Evolutionary conservation across 1,140 invertebrate species (phyloP).

Genomic region (Belonocnema kinseyi): DNA sequence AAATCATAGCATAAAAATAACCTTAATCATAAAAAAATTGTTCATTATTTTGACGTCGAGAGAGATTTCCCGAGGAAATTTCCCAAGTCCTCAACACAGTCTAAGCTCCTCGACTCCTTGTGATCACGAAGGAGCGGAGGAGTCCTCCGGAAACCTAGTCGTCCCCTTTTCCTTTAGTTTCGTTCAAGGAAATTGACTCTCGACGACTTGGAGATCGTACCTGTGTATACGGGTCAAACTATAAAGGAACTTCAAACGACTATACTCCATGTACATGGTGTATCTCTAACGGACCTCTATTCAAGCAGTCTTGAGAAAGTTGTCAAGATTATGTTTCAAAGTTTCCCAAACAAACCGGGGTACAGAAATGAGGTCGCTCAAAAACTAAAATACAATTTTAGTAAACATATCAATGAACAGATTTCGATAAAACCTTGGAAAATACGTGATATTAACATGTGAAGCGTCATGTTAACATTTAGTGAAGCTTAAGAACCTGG

Average conservation of each 20-base stretch:
- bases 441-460: no score
- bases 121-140: constrained; percentile 7
- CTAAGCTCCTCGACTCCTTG: constrained; percentile 22
- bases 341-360: constrained; percentile 14
- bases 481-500: no score
- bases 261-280: constrained; percentile 19
- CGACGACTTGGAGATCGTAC: constrained; percentile 38
- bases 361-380: constrained; percentile 11
- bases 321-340: constrained; percentile 27
- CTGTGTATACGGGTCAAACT: constrained; percentile 40
- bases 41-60: constrained; percentile 7
- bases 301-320: not conserved
- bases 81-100: constrained; percentile 25
- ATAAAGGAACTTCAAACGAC: constrained; percentile 40
- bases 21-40: not conserved
- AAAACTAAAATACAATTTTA: not conserved
- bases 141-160: constrained; percentile 23
- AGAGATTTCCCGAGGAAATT: constrained; percentile 32
- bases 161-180: constrained; percentile 36
- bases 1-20: not conserved
- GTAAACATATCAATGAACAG: not conserved
- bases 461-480: no score
- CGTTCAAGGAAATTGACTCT: constrained; percentile 57
- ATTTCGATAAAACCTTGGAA: no score
- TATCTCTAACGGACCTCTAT: constrained; percentile 26